These are phyloP conservation scores for Danionella dracula DNA, from an alignment of 2,797 vertebrate species.

Conservation along the genomic window DNA sequence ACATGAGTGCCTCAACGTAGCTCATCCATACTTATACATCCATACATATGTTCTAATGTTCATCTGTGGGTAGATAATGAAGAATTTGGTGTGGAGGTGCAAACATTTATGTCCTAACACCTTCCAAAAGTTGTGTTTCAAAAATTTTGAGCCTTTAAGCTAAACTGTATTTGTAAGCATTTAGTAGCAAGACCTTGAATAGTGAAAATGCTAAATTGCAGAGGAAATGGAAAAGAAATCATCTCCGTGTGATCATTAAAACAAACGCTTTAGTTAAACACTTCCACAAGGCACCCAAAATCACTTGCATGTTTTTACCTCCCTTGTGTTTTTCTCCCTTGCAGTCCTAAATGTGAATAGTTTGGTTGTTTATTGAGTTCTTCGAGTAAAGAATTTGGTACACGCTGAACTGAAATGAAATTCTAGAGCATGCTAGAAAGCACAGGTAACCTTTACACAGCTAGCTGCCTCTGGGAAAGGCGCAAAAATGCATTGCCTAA, in stretches of 20 bases:
- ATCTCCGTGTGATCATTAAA: background rate
- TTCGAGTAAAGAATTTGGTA: slow-evolving; percentile 29
- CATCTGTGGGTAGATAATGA: too few relatives aligned
- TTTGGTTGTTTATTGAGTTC: slow-evolving; percentile 37
- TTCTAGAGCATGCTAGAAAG: slow-evolving; percentile 30
- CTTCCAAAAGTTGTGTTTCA: too few relatives aligned
- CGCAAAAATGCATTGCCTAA: slow-evolving; percentile 63
- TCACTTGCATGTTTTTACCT: slow-evolving; percentile 28
- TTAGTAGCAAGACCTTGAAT: too few relatives aligned
- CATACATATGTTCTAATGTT: too few relatives aligned
- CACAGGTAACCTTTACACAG: slow-evolving; percentile 56
- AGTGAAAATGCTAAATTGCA: too few relatives aligned
- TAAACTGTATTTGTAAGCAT: too few relatives aligned
- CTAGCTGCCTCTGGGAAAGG: slow-evolving; percentile 58
- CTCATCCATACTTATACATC: too few relatives aligned
- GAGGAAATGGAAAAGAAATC: background rate
- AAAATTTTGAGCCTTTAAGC: too few relatives aligned
- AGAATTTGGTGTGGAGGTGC: too few relatives aligned
- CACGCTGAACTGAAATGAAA: slow-evolving; percentile 11
- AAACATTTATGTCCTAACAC: too few relatives aligned
- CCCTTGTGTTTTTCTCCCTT: slow-evolving; percentile 36
- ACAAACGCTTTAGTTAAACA: slow-evolving; percentile 5
- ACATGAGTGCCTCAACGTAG: too few relatives aligned
- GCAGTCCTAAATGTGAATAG: background rate
- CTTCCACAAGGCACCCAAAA: slow-evolving; percentile 18